Base-by-base conservation (phyloP, 2,888 invertebrate genomes). In the Drosophila villosipedis region DNA sequence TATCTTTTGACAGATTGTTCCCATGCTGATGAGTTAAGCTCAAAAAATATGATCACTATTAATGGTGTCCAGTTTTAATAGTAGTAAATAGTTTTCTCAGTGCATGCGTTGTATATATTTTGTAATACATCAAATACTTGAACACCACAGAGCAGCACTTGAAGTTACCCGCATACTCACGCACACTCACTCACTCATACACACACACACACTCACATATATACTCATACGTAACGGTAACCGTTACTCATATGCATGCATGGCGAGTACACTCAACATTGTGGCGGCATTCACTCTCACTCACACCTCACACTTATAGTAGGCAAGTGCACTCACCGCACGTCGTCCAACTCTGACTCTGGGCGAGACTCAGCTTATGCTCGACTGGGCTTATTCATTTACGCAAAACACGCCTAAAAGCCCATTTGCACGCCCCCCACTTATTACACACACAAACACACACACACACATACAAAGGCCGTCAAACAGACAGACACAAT, bases 91-190 rank as follows among this genome's bases (percentile, higher is more conserved):
- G 19, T 37, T 22, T 12, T 5, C 28, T 9, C 39, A 33, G 33
- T 41, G 39, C 10, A 5, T n/a, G 68, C 68, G 63, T 69, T 63
- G 66, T 68, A 35, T 80, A 67, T 82, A 81, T 83, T 86, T 83
- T 78, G 87, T 77, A 90, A 86, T 90, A 86, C 85, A 89, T 90
- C 90, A 90, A 89, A 69, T 76, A 75, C 85, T 85, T 89, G 79
- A 88, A 88, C 69, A 75, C 57, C 86, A 57, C 76, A 60, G 59
- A 71, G 80, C 58, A 68, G 70, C 77, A 75, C 90, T 89, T 79
- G 80, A 89, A 73, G 82, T 61, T 65, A 28, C 60, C 59, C 47
- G 22, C 71, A 61, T 60, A 68, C 39, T 39, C 19, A 16, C 37
- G 39, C 59, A 37, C 30, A 35, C 57, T 35, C n/a, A 19, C 41